Evolutionary conservation across 2,797 vertebrate species (phyloP).

Genomic region (Ptychobarbus kaznakovi): DNA sequence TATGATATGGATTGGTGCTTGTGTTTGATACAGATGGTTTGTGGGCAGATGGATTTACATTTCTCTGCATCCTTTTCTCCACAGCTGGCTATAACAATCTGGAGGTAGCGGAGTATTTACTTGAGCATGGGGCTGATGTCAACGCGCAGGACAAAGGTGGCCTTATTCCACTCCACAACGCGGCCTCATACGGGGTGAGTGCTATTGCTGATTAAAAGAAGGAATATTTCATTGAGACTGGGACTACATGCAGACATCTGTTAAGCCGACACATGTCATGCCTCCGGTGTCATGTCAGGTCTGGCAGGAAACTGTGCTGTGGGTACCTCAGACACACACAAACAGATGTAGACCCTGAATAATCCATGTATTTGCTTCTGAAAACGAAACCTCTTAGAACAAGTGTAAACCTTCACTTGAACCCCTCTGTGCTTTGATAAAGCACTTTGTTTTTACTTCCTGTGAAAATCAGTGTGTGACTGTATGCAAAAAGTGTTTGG

Average conservation of each 20-base stretch:
- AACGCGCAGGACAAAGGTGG: slow-evolving; percentile 97
- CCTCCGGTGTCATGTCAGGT: background rate
- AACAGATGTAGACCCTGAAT: slow-evolving; percentile 50
- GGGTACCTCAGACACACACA: slow-evolving; percentile 4
- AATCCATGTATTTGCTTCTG: slow-evolving; percentile 33
- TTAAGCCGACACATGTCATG: slow-evolving; percentile 14
- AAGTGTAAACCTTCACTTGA: background rate
- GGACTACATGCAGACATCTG: slow-evolving; percentile 28
- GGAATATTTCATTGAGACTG: slow-evolving; percentile 9
- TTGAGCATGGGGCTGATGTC: slow-evolving; percentile 95
- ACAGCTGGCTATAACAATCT: slow-evolving; percentile 95
- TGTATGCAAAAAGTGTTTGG: slow-evolving; percentile 28
- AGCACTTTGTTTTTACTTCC: slow-evolving; percentile 14
- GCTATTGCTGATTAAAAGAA: slow-evolving; percentile 25
- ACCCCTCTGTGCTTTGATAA: background rate
- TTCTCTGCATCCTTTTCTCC: slow-evolving; percentile 25
- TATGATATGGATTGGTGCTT: background rate
- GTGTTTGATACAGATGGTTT: slow-evolving; percentile 17
- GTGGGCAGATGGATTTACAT: slow-evolving; percentile 14
- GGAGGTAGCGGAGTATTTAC: slow-evolving; percentile 95
- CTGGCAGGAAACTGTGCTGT: slow-evolving; percentile 3
- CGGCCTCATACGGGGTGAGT: slow-evolving; percentile 94
- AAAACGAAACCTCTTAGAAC: background rate
- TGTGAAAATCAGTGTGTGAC: slow-evolving; percentile 6
- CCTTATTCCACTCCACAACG: slow-evolving; percentile 94